phyloP scores from a whole-genome alignment of 2,797 vertebrate species.

The Lepus oiostolus region DNA sequence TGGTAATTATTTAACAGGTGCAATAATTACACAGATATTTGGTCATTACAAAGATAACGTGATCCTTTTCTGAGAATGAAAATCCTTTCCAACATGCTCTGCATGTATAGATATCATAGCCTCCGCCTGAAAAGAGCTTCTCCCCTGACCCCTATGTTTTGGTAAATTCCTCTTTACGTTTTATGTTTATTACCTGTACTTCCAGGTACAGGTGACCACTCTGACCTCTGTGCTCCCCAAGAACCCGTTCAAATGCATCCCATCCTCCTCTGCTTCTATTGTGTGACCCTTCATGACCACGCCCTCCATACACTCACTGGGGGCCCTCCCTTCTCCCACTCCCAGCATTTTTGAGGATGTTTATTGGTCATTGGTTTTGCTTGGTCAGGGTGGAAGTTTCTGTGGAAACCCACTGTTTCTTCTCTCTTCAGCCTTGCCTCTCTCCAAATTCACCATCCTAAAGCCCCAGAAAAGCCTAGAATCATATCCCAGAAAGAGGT shows the following conservation, averaged over 20 bases:
- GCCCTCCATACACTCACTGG: rapidly evolving
- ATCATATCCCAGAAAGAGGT: background rate
- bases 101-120: rapidly evolving
- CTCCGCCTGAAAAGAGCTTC: background rate
- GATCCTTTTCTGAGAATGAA: background rate
- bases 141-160: background rate
- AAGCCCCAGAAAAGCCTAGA: background rate
- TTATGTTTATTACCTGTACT: background rate
- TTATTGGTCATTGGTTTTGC: background rate
- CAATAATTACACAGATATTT: background rate
- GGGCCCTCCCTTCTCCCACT: rapidly evolving
- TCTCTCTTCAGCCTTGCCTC: background rate
- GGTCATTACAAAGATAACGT: background rate
- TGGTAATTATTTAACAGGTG: background rate
- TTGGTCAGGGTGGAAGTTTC: background rate
- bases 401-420: background rate
- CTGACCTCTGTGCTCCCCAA: background rate
- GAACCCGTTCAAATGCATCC: rapidly evolving
- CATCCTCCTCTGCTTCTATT: rapidly evolving
- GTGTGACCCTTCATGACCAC: background rate
- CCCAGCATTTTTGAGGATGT: rapidly evolving
- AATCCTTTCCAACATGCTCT: background rate
- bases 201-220: background rate
- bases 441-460: background rate
- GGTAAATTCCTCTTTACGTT: background rate